A percentile compares a stretch with the other conserved stretches of the same genome.
These are phyloP conservation scores for Cuculus canorus DNA, from an alignment of 2,797 vertebrate species.

Conservation along the genomic window DNA sequence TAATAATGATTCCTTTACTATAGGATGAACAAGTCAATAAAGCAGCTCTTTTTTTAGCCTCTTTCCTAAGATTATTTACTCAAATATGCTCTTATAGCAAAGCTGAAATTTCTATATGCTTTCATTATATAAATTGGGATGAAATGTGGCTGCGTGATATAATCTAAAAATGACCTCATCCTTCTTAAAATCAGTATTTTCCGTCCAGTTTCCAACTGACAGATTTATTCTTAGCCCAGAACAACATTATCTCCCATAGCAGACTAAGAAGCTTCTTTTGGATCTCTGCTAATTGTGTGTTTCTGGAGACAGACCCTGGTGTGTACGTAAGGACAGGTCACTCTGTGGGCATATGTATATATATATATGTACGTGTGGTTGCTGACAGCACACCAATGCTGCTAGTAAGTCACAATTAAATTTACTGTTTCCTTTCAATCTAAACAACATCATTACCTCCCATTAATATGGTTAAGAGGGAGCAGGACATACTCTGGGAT, in stretches of 20 bases:
- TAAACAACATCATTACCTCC: conserved; percentile 24
- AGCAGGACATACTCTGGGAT: conserved; percentile 44
- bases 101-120: background rate
- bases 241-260: background rate
- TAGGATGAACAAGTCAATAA: background rate
- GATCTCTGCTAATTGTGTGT: conserved; percentile 2
- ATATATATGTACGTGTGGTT: background rate
- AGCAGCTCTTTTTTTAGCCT: background rate
- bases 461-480: conserved; percentile 26
- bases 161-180: conserved; percentile 19
- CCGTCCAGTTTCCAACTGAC: conserved; percentile 5
- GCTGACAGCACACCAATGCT: conserved; percentile 7
- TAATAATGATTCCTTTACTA: background rate
- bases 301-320: background rate
- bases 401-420: conserved; percentile 26
- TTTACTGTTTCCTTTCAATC: conserved; percentile 38
- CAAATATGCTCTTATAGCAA: background rate
- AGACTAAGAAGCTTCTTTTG: background rate
- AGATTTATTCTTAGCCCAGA: conserved; percentile 15
- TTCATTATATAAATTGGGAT: background rate
- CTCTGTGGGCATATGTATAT: background rate
- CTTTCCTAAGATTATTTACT: background rate
- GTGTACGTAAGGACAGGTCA: background rate
- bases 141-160: background rate
- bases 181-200: conserved; percentile 28